Evolutionary conservation across 2,888 invertebrate genomes (phyloP).

Genomic region (Drosophila nr. perissopoda): DNA sequence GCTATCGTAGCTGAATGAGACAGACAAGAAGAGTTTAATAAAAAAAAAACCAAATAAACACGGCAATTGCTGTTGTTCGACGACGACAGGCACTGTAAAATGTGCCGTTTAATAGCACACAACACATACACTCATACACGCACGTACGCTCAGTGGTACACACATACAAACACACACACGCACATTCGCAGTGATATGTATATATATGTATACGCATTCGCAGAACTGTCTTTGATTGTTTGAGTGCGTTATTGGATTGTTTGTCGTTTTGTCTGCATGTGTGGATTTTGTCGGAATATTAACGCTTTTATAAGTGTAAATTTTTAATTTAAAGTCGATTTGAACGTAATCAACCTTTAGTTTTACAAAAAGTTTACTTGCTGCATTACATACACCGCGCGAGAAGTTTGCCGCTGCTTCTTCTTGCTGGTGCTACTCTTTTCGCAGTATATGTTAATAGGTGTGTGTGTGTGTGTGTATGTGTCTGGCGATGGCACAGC

Average conservation of each 20-base stretch:
- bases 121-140: constrained; percentile 13
- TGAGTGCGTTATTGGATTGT: constrained; percentile 40
- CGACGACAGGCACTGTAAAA: constrained; percentile 43
- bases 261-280: constrained; percentile 1
- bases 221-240: constrained; percentile 44
- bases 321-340: constrained; percentile 7
- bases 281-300: constrained; percentile 5
- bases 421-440: constrained; percentile 57
- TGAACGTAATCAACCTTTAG: constrained; percentile 10
- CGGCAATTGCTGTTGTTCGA: constrained; percentile 22
- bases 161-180: constrained; percentile 25
- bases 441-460: constrained; percentile 59
- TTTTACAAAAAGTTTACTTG: constrained; percentile 41
- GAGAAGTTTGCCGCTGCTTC: constrained; percentile 74
- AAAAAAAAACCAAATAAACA: constrained; percentile 37
- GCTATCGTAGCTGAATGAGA: not conserved
- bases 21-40: constrained; percentile 1
- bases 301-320: not conserved
- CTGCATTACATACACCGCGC: constrained; percentile 61
- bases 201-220: constrained; percentile 39
- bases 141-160: constrained; percentile 9
- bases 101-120: constrained; percentile 61
- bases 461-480: constrained; percentile 32
- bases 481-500: constrained; percentile 43
- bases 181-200: constrained; percentile 14